Base-by-base conservation (phyloP, 2,888 invertebrate species). In the Drosophila mulleri region DNA sequence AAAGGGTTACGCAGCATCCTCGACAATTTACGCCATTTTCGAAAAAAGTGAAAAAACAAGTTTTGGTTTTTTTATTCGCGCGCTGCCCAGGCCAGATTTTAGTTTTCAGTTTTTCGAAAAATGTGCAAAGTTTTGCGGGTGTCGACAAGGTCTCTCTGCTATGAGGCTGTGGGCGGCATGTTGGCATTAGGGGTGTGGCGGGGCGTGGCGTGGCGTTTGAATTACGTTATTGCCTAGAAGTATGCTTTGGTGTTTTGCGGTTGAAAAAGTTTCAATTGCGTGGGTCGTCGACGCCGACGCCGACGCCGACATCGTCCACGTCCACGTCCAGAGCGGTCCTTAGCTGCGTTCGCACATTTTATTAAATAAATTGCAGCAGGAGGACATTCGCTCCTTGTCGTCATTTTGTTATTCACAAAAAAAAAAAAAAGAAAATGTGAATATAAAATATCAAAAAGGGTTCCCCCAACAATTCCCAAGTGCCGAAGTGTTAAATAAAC, bases 191-290 rank as follows among this genome's bases (percentile, higher is more conserved):
- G 39, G 48, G 37, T 16, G 37, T 16, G 37, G 37, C 16, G 16
- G 6, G 29, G 48, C 64, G 39, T 18, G 29, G 48, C 64, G 39
- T 18, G 39, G 61, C 67, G 39, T 84, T 89, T 85, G 89, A 85
- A 85, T 85, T 78, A 89, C 85, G 88, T 88, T 85, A 89, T 88
- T 85, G 89, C 88, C 85, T 80, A 78, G 83, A 85, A 85, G 88
- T 87, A 89, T 88, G 88, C 74, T 85, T 88, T 85, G 79, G 88
- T 85, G 89, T 85, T 84, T 85, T 85, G 89, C 85, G 85, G 85
- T 85, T 85, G 85, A 75, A 88, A 84, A 85, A 85, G 85, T 85
- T 85, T 85, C 85, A 89, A 85, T 85, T 85, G 88, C 89, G 88
- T 82, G 80, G 88, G 85, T 83, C 23, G 59, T 41, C 20, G n/a